A percentile compares a stretch with the other conserved stretches of the same genome.
These are phyloP conservation scores for Tapera naevia DNA, from an alignment of 2,797 vertebrate species.

Conservation along the genomic window DNA sequence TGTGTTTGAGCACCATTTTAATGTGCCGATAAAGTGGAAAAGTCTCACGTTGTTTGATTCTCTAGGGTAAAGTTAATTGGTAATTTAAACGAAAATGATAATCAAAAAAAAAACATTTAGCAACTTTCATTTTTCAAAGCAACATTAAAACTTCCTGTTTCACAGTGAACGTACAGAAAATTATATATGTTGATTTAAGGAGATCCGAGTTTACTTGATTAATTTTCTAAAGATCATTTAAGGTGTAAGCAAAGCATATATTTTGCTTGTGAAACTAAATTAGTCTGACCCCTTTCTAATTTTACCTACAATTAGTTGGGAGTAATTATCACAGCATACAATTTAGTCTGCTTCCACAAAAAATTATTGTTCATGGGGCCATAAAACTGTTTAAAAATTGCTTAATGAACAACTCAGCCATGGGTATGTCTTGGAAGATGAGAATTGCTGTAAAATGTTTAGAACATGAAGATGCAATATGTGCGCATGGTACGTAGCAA, in stretches of 20 bases:
- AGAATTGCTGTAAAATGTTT: slow-evolving; percentile 58
- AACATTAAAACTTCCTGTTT: slow-evolving; percentile 17
- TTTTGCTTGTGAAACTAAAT: slow-evolving; percentile 67
- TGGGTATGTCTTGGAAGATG: slow-evolving; percentile 62
- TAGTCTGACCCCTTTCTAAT: slow-evolving; percentile 71
- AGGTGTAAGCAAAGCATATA: slow-evolving; percentile 63
- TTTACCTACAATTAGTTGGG: slow-evolving; percentile 77
- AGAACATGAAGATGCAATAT: background rate
- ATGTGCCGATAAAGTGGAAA: background rate
- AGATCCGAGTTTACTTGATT: slow-evolving; percentile 40
- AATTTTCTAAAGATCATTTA: slow-evolving; percentile 70
- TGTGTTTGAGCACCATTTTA: slow-evolving; percentile 12
- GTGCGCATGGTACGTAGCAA: background rate
- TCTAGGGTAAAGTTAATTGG: slow-evolving; percentile 36
- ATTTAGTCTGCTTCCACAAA: slow-evolving; percentile 75
- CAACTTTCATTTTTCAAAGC: slow-evolving; percentile 40
- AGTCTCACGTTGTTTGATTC: slow-evolving; percentile 18
- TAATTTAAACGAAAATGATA: slow-evolving; percentile 43
- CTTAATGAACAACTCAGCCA: slow-evolving; percentile 74
- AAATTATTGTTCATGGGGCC: slow-evolving; percentile 72
- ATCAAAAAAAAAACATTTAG: slow-evolving; percentile 1
- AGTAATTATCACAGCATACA: slow-evolving; percentile 75
- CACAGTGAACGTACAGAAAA: background rate
- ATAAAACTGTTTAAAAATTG: slow-evolving; percentile 80
- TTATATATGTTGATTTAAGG: slow-evolving; percentile 51